Conservation (phyloP, 1,140 invertebrate genomes). For the Aphidius ervi region DNA sequence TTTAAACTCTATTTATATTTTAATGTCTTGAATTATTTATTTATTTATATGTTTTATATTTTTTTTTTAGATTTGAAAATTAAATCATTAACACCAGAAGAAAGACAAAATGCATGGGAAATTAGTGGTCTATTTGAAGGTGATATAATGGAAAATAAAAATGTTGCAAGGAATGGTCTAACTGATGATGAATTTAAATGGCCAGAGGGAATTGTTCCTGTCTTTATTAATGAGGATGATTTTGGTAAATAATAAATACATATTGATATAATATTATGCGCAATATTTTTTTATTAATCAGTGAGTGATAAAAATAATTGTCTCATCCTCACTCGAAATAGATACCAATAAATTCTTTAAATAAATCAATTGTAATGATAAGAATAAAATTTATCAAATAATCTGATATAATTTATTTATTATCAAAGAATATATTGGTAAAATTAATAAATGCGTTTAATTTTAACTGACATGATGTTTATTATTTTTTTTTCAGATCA, state of each 20-base stretch:
- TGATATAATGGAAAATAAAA: slow-evolving; percentile 55
- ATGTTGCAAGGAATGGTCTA: slow-evolving; percentile 56
- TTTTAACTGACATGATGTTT: neutral
- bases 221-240: slow-evolving; percentile 60
- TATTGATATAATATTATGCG: slow-evolving; percentile 1
- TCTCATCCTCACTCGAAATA: no score
- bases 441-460: no score
- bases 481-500: slow-evolving; percentile 38
- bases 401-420: no score
- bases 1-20: slow-evolving; percentile 4
- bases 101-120: slow-evolving; percentile 53
- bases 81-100: slow-evolving; percentile 36
- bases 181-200: slow-evolving; percentile 59
- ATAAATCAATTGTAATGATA: no score
- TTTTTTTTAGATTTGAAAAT: slow-evolving; percentile 30
- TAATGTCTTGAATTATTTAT: neutral
- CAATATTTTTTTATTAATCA: neutral
- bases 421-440: no score
- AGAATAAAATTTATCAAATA: no score
- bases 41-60: neutral
- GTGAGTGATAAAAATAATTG: neutral
- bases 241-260: slow-evolving; percentile 57
- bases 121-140: slow-evolving; percentile 57
- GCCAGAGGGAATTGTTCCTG: slow-evolving; percentile 63
- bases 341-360: no score